Percentiles rank a stretch among this genome's conserved stretches.
Evolutionary conservation across 1,140 invertebrate species (phyloP).

Genomic region (Zaprionus lachaisei): DNA sequence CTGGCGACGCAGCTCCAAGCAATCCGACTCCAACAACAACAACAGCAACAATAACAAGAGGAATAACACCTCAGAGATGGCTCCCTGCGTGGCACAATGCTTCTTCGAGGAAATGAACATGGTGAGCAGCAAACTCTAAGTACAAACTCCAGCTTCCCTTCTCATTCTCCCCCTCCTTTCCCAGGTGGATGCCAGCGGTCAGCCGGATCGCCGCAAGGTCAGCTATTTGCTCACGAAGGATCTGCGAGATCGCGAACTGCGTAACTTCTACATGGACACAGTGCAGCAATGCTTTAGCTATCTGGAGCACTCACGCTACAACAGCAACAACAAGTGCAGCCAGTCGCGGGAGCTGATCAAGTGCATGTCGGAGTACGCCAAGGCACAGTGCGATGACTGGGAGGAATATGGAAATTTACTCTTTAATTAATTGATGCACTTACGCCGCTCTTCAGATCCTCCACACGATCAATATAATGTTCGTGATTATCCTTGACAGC

Average conservation of each 20-base stretch:
- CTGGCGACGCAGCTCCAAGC: slow-evolving; percentile 39
- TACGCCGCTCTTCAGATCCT: slow-evolving; percentile 85
- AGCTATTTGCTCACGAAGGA: slow-evolving; percentile 85
- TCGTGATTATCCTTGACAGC: slow-evolving; percentile 65
- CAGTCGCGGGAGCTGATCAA: slow-evolving; percentile 85
- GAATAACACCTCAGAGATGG: slow-evolving; percentile 23
- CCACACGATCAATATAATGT: slow-evolving; percentile 80
- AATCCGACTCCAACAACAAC: slow-evolving; percentile 52
- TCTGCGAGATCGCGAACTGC: slow-evolving; percentile 85
- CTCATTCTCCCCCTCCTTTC: not conserved
- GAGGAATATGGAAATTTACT: slow-evolving; percentile 81
- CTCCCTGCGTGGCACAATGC: slow-evolving; percentile 85
- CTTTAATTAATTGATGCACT: slow-evolving; percentile 55
- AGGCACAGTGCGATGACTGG: slow-evolving; percentile 86
- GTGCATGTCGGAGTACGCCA: slow-evolving; percentile 86
- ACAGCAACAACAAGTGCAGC: slow-evolving; percentile 85
- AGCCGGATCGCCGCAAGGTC: slow-evolving; percentile 86
- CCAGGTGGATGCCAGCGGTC: slow-evolving; percentile 85
- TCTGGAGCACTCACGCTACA: slow-evolving; percentile 84
- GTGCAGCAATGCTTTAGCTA: slow-evolving; percentile 86
- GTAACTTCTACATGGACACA: slow-evolving; percentile 86
- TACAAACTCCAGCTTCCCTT: not conserved
- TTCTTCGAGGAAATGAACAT: slow-evolving; percentile 86
- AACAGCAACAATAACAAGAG: slow-evolving; percentile 34
- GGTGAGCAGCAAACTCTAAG: slow-evolving; percentile 65